Evolutionary conservation across 2,888 invertebrate genomes (phyloP), one percentile per base, ranked within the genome.

Genomic region (Branchinecta sandiegonensis): DNA sequence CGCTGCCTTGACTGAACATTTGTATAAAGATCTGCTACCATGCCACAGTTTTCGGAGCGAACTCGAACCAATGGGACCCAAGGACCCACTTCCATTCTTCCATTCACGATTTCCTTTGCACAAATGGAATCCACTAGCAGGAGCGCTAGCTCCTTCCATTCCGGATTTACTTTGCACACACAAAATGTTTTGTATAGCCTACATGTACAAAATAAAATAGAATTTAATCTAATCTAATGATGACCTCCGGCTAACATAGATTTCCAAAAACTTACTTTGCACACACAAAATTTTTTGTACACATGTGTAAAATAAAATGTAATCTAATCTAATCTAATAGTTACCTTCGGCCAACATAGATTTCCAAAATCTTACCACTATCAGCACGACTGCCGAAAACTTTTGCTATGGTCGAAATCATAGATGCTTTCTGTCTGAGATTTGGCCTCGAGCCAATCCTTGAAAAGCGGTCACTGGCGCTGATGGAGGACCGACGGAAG

Each of bases 281-380:
- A 50, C n/a, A 50, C n/a, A 50, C n/a, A 11, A 50, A 11, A 50
- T 50, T 11, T 50, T 50, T 11, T 50, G n/a, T 50, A 50, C n/a
- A 50, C n/a, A 50, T 50, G n/a, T 50, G n/a, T 50, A 50, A 11
- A 50, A 50, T 50, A 50, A 11, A 50, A 50, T 50, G 11, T 11
- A 11, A 50, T 50, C 11, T 50, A 11, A 50, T 50, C n/a, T 11
- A 11, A 11, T 50, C 11, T 50, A 50, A 11, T 11, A 11, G n/a
- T 50, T 2, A 50, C 23, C 23, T 23, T 4, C 23, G n/a, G 17
- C 17, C 11, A 14, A 14, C 9, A 8, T 8, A 14, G 10, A n/a
- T 56, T 56, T 14, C 14, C 17, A 56, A 56, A n/a, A 56, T 9
- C 56, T 56, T 56, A 56, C 56, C 56, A 56, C 17, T 56, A 17